phyloP scores from a whole-genome alignment of 2,113 vertebrate species.

The Hydrochoerus hydrochaeris region DNA sequence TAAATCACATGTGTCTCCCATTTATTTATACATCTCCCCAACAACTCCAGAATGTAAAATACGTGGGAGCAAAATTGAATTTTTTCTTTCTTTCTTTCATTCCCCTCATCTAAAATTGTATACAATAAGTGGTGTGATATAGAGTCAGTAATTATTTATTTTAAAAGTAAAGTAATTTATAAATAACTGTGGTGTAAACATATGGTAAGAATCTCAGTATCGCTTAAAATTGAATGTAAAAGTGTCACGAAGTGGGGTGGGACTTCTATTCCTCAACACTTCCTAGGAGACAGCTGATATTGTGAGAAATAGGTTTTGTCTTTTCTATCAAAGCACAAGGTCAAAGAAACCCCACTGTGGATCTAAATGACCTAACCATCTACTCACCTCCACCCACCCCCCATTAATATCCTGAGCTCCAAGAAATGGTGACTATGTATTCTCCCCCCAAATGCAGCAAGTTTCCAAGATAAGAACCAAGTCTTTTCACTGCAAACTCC shows the following conservation, averaged over 20 bases:
- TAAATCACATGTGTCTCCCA: neutral
- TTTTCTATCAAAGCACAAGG: no score
- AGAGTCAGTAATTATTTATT: neutral
- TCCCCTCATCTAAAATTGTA: neutral
- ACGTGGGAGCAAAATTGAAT: neutral
- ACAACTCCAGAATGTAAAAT: neutral
- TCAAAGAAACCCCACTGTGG: no score
- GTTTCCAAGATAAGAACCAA: no score
- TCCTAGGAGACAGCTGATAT: neutral
- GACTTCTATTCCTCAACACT: neutral
- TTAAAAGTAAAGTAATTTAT: neutral
- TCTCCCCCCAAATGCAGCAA: no score
- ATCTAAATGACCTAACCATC: no score
- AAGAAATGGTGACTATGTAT: no score
- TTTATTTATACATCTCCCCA: neutral
- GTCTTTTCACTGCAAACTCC: no score
- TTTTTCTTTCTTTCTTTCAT: neutral
- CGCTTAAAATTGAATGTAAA: neutral
- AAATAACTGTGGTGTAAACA: neutral
- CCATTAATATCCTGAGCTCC: no score
- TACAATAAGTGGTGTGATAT: neutral
- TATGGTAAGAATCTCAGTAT: neutral
- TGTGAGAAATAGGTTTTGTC: no score
- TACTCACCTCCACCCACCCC: no score
- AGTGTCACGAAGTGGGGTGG: neutral